Evolutionary conservation across 2,797 vertebrate genomes (phyloP).

Genomic region (Platalea minor): DNA sequence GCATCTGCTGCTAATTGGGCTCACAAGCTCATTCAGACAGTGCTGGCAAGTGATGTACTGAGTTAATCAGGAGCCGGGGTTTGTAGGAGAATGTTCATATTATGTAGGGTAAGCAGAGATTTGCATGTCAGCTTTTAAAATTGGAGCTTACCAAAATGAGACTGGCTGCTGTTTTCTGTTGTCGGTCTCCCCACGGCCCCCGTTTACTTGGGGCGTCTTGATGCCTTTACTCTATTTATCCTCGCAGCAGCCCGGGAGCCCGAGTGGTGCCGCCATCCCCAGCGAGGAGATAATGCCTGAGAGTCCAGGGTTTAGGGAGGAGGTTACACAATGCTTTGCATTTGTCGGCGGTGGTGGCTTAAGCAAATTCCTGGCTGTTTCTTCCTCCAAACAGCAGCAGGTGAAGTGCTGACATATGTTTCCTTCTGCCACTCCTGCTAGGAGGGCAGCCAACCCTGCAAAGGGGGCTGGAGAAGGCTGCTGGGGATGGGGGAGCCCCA

Average conservation of each 20-base stretch:
- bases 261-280: neutral
- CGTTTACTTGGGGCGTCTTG: neutral
- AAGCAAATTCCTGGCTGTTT: neutral
- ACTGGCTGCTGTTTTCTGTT: neutral
- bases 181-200: neutral
- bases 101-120: constrained; percentile 63
- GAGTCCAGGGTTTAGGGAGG: neutral
- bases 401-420: neutral
- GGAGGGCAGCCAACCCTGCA: neutral
- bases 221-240: neutral
- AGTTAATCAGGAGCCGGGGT: constrained; percentile 57
- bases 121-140: constrained; percentile 47
- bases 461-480: neutral
- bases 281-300: neutral
- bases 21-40: constrained; percentile 58
- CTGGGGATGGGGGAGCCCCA: neutral
- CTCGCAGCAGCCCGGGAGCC: accelerated
- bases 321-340: neutral
- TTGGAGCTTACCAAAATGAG: constrained; percentile 6
- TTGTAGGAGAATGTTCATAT: constrained; percentile 44
- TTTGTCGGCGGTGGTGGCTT: neutral
- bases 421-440: neutral
- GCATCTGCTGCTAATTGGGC: constrained; percentile 71
- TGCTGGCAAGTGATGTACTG: constrained; percentile 40
- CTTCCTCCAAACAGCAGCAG: neutral